Conservation (phyloP, 2,113 vertebrate species). For the Macroglossus sobrinus region DNA sequence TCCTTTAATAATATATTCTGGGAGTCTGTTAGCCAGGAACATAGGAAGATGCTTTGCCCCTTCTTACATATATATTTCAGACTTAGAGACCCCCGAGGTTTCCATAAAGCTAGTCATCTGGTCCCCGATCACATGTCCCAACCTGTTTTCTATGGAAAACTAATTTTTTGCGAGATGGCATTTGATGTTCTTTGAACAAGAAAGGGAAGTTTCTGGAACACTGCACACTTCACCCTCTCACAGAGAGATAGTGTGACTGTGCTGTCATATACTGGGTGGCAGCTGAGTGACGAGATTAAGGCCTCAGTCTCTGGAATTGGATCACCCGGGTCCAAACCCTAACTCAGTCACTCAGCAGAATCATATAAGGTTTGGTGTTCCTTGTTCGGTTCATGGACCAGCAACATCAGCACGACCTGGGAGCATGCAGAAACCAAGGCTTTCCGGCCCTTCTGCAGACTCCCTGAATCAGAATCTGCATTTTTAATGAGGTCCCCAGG, state of each 20-base stretch:
- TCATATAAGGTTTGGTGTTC: background rate
- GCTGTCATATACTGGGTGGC: background rate
- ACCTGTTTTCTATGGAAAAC: background rate
- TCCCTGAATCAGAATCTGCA: background rate
- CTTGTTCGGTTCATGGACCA: background rate
- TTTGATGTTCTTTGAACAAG: background rate
- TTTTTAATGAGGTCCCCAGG: background rate
- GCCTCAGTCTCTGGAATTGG: background rate
- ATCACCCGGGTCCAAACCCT: background rate
- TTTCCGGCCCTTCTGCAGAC: background rate
- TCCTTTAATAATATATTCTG: background rate
- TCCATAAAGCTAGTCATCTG: background rate
- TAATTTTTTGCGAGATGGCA: background rate
- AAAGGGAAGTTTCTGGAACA: background rate
- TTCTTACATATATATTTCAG: background rate
- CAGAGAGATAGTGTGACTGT: background rate
- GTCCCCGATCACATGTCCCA: background rate
- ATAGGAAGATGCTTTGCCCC: background rate
- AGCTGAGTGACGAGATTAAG: background rate
- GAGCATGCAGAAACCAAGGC: background rate
- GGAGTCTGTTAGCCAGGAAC: background rate
- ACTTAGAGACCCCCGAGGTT: background rate
- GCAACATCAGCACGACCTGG: background rate
- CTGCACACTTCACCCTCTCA: too few species aligned
- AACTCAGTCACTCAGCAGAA: background rate